phyloP scores from a whole-genome alignment of 2,113 vertebrate genomes.

The Scalopus aquaticus region DNA sequence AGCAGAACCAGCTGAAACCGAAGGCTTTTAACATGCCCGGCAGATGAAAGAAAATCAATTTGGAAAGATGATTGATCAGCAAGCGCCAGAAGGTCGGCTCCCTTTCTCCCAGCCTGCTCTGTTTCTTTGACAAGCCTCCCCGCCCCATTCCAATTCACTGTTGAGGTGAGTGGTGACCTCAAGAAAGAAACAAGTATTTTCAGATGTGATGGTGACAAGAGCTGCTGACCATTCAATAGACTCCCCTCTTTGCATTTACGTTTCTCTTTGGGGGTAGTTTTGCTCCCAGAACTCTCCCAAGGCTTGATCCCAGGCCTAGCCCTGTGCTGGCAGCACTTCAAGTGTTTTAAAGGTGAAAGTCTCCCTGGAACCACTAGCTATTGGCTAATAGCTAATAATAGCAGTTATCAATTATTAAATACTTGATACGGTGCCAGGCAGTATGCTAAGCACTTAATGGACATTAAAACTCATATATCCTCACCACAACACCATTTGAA shows the following conservation, averaged over 20 bases:
- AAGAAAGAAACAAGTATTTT: background rate
- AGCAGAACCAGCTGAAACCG: constrained; percentile 30
- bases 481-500: constrained; percentile 27
- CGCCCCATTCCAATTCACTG: background rate
- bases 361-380: background rate
- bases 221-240: background rate
- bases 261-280: background rate
- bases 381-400: constrained; percentile 48
- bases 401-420: constrained; percentile 31
- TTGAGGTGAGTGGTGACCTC: background rate
- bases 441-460: constrained; percentile 24
- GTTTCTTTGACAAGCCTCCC: constrained; percentile 36
- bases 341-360: constrained; percentile 22
- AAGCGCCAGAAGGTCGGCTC: background rate
- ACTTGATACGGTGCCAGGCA: background rate
- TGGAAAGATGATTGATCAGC: constrained; percentile 8
- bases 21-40: constrained; percentile 43
- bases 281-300: background rate
- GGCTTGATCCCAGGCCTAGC: background rate
- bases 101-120: background rate
- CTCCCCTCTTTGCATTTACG: background rate
- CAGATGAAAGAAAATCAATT: constrained; percentile 14
- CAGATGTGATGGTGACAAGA: background rate
- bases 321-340: background rate
- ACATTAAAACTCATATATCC: background rate